Evolutionary conservation across 53 echinoderm and acorn worm genomes (phyloP).

Genomic region (Antedon mediterranea): DNA sequence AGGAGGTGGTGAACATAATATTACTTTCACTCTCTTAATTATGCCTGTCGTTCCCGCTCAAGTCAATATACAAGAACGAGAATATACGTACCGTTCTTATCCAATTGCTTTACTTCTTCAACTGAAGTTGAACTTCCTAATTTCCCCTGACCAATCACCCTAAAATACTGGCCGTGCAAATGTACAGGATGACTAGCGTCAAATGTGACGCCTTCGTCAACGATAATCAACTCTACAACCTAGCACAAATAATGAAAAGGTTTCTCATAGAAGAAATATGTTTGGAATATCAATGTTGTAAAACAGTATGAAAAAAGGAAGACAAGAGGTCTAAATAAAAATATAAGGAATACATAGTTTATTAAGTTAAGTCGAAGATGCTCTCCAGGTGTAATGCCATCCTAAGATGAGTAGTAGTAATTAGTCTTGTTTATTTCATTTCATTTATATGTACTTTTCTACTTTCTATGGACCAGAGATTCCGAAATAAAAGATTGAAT

Average conservation of each 20-base stretch:
- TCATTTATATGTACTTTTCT: no score
- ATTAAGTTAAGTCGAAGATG: no score
- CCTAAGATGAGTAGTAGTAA: no score
- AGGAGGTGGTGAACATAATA: no score
- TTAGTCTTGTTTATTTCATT: no score
- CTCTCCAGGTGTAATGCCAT: no score
- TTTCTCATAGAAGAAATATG: neutral
- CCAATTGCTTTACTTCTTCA: conserved; percentile 32
- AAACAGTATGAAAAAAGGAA: neutral
- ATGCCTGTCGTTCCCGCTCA: no score
- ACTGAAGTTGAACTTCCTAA: conserved; percentile 20
- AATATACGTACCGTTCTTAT: conserved; percentile 27
- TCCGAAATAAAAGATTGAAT: no score
- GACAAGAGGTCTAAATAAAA: neutral
- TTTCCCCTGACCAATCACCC: conserved; percentile 34
- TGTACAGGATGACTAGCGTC: conserved; percentile 51
- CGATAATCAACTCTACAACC: conserved; percentile 41
- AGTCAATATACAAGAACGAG: no score
- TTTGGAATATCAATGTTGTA: neutral
- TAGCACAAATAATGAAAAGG: conserved; percentile 6
- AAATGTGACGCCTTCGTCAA: conserved; percentile 36
- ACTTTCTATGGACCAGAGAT: no score
- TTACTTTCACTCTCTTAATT: no score
- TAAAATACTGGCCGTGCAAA: conserved; percentile 33
- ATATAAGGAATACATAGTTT: no score